Evolutionary conservation across 2,797 vertebrate species (phyloP).

Genomic region (Ficedula albicollis): DNA sequence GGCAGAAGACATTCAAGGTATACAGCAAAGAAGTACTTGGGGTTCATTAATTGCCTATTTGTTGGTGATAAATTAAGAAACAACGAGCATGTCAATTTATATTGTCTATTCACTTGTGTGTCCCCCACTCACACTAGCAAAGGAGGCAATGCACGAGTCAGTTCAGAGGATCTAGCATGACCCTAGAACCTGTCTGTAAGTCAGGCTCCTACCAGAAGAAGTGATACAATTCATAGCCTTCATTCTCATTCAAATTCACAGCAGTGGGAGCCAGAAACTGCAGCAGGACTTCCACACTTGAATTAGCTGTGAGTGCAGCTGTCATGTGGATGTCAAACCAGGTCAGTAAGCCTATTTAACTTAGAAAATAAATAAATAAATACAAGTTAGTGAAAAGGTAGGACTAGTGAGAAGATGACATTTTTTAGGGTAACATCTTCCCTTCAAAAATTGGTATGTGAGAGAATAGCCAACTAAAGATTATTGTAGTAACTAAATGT

Average conservation of each 20-base stretch:
- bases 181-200: constrained; percentile 19
- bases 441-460: not conserved
- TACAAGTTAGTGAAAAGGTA: not conserved
- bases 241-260: not conserved
- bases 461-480: not conserved
- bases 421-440: not conserved
- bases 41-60: not conserved
- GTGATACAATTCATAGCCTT: not conserved
- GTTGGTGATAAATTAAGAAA: constrained; percentile 38
- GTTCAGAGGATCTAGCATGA: not conserved
- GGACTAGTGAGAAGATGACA: not conserved
- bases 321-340: not conserved
- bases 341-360: not conserved
- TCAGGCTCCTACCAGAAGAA: not conserved
- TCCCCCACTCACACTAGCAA: not conserved
- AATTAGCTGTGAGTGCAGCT: not conserved
- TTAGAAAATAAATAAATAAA: not conserved
- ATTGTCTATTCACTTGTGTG: not conserved
- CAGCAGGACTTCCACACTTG: not conserved
- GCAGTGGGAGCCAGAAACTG: not conserved
- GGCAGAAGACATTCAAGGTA: not conserved
- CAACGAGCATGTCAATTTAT: not conserved
- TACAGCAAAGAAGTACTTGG: constrained; percentile 6
- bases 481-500: not conserved
- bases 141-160: not conserved